These are phyloP conservation scores for Porites rus DNA, from an alignment of 92 coral and sea anemone genomes.

Conservation along the genomic window DNA sequence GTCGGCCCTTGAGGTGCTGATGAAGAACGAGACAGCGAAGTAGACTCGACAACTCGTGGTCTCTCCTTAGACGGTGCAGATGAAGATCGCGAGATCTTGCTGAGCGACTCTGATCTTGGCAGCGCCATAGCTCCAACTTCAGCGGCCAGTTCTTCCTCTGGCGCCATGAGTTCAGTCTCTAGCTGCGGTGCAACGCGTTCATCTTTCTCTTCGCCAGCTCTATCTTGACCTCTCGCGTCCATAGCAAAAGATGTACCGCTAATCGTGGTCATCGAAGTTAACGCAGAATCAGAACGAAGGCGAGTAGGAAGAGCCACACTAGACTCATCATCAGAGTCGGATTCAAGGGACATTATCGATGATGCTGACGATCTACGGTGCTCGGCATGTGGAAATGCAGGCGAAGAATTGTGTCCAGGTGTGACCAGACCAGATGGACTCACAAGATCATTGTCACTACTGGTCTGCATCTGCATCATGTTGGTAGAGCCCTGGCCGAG, in stretches of 20 bases:
- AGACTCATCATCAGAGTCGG: constrained; percentile 85
- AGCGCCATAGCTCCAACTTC: constrained; percentile 38
- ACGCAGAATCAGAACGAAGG: constrained; percentile 63
- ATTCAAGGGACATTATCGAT: constrained; percentile 74
- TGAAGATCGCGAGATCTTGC: constrained; percentile 84
- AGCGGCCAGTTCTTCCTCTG: constrained; percentile 23
- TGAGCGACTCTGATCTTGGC: constrained; percentile 68
- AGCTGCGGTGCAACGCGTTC: constrained; percentile 12
- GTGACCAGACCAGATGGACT: constrained; percentile 73
- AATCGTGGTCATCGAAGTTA: constrained; percentile 41
- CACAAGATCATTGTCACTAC: constrained; percentile 64
- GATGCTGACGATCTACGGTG: constrained; percentile 56
- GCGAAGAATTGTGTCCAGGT: constrained; percentile 6
- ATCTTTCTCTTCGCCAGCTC: constrained; percentile 33
- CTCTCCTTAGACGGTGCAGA: constrained; percentile 90
- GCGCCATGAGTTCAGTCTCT: constrained; percentile 32
- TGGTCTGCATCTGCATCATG: constrained; percentile 29
- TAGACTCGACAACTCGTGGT: constrained; percentile 77
- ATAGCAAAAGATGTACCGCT: constrained; percentile 30
- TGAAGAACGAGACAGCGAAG: constrained; percentile 84
- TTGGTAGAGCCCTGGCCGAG: constrained; percentile 71
- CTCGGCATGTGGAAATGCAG: background rate
- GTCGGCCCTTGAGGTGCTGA: constrained; percentile 87
- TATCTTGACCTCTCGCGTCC: constrained; percentile 27
- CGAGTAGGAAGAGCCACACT: constrained; percentile 57